phyloP scores from a whole-genome alignment of 2,797 vertebrate species.

The Etheostoma perlongum region DNA sequence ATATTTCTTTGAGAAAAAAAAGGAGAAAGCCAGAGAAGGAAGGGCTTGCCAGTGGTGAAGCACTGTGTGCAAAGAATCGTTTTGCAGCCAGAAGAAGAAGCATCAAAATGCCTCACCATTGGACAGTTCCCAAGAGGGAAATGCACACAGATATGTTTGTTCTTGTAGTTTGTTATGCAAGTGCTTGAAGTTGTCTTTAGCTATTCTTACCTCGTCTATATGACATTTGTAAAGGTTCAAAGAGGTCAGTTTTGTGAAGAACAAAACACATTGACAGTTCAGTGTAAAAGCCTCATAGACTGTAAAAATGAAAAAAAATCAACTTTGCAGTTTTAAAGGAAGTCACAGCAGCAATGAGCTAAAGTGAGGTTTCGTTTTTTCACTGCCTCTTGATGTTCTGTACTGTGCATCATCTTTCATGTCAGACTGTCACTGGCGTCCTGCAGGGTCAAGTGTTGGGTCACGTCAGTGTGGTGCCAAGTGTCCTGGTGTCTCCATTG shows the following conservation, averaged over 20 bases:
- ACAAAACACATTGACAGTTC: slow-evolving; percentile 31
- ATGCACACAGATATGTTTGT: slow-evolving; percentile 76
- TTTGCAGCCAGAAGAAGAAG: slow-evolving; percentile 55
- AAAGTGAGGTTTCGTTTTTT: slow-evolving; percentile 26
- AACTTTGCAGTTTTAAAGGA: not conserved
- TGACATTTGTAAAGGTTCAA: slow-evolving; percentile 54
- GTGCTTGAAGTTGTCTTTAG: slow-evolving; percentile 64
- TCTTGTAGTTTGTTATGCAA: slow-evolving; percentile 76
- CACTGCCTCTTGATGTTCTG: slow-evolving; percentile 24
- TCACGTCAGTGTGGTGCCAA: slow-evolving; percentile 77
- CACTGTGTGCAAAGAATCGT: slow-evolving; percentile 52
- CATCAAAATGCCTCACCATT: slow-evolving; percentile 61
- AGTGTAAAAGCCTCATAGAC: slow-evolving; percentile 1
- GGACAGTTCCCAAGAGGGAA: slow-evolving; percentile 68
- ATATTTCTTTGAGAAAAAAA: slow-evolving; percentile 63
- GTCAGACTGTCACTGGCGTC: slow-evolving; percentile 62
- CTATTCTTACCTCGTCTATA: slow-evolving; percentile 35
- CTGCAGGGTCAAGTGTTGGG: slow-evolving; percentile 70
- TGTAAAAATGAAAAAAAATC: not conserved
- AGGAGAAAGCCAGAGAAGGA: slow-evolving; percentile 16
- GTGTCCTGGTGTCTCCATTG: slow-evolving; percentile 73
- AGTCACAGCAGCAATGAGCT: slow-evolving; percentile 17
- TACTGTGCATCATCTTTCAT: slow-evolving; percentile 65
- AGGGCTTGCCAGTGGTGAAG: slow-evolving; percentile 37
- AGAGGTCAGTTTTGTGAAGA: slow-evolving; percentile 49